These are phyloP conservation scores for Cherax quadricarinatus DNA, from an alignment of 1,140 invertebrate genomes.

Conservation along the genomic window DNA sequence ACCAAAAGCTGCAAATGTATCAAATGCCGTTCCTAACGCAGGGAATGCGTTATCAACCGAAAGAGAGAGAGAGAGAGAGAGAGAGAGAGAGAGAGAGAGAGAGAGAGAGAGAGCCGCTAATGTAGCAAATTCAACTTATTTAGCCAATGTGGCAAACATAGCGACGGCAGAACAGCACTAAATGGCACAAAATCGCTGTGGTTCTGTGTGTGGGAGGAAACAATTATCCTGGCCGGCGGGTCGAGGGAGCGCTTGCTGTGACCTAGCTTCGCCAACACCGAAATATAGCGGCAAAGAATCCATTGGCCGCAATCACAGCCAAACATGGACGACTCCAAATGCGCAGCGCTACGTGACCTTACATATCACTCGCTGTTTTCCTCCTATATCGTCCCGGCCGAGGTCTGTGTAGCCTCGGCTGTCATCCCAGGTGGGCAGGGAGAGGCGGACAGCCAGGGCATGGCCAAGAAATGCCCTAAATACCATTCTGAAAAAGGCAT, in stretches of 20 bases:
- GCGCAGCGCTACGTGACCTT: not conserved
- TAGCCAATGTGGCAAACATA: too few relatives aligned
- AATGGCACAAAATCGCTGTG: too few relatives aligned
- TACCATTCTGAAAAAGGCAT: not conserved
- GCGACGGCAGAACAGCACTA: too few relatives aligned
- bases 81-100: too few relatives aligned
- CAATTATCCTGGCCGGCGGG: not conserved
- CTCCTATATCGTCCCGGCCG: not conserved
- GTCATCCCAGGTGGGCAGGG: too few relatives aligned
- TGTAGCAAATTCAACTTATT: too few relatives aligned
- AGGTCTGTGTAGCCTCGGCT: too few relatives aligned
- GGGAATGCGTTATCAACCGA: not conserved
- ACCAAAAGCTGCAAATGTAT: too few relatives aligned
- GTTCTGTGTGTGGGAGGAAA: not conserved
- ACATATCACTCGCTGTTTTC: not conserved
- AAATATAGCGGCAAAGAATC: not conserved
- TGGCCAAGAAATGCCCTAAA: not conserved
- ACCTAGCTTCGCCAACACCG: not conserved
- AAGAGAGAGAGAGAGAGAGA: not conserved
- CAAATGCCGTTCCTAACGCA: too few relatives aligned
- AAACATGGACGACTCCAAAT: not conserved
- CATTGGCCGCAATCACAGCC: constrained; percentile 17
- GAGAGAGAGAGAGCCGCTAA: too few relatives aligned
- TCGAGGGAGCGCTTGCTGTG: not conserved
- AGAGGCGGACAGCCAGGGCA: too few relatives aligned